phyloP scores from a whole-genome alignment of 2,888 invertebrate species.

The Idaea straminata region DNA sequence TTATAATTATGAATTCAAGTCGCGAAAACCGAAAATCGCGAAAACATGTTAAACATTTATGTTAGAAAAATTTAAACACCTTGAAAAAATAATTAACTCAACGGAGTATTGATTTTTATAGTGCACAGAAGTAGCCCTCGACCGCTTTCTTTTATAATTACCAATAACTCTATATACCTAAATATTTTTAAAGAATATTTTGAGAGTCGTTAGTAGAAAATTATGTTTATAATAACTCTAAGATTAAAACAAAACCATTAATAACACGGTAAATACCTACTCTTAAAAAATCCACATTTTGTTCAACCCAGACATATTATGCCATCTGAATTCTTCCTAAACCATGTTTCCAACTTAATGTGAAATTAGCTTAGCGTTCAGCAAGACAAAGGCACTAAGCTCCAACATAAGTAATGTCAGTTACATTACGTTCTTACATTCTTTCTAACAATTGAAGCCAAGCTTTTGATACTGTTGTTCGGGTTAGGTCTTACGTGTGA shows the following conservation, averaged over 20 bases:
- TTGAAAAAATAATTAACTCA: no score
- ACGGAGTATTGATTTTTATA: no score
- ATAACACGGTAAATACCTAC: neutral
- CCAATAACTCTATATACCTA: no score
- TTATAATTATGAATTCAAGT: no score
- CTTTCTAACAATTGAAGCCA: slow-evolving; percentile 1
- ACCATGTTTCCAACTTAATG: neutral
- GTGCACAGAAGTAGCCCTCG: no score
- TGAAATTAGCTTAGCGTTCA: neutral
- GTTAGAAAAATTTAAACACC: no score
- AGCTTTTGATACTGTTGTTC: neutral
- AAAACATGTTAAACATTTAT: no score
- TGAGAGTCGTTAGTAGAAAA: no score
- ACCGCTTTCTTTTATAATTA: no score
- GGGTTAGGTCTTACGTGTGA: neutral
- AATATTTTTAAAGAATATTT: no score
- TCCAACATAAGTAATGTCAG: neutral
- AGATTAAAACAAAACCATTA: neutral
- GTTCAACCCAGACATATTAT: neutral
- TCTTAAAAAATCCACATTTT: neutral
- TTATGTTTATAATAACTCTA: no score
- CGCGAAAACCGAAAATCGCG: no score
- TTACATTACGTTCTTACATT: neutral
- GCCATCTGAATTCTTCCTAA: neutral
- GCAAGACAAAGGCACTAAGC: neutral